These are phyloP conservation scores for Idris sp. DNA, from an alignment of 1,140 invertebrate genomes.

Conservation along the genomic window DNA sequence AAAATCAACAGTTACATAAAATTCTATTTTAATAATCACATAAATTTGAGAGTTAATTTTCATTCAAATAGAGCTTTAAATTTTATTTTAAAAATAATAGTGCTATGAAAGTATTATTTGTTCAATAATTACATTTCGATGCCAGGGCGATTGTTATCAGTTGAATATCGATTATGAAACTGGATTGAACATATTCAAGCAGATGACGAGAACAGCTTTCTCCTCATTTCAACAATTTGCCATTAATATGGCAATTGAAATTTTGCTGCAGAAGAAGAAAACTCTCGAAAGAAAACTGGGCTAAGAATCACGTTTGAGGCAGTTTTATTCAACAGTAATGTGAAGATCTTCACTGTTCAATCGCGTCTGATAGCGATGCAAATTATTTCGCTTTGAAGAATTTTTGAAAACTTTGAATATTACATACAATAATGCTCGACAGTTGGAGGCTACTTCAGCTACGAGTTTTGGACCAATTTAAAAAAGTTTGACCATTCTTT, in stretches of 20 bases:
- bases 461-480: constrained; percentile 22
- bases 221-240: constrained; percentile 52
- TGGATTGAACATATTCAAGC: constrained; percentile 50
- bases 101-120: constrained; percentile 1
- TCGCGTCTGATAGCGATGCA: constrained; percentile 47
- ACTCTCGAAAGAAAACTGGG: constrained; percentile 52
- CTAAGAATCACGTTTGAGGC: constrained; percentile 47
- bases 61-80: too few relatives aligned
- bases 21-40: too few relatives aligned
- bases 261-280: constrained; percentile 38
- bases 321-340: constrained; percentile 47
- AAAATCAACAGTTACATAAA: too few relatives aligned
- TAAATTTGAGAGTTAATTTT: too few relatives aligned
- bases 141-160: constrained; percentile 33
- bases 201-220: constrained; percentile 11
- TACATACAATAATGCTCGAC: constrained; percentile 33
- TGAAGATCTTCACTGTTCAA: constrained; percentile 40
- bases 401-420: constrained; percentile 48
- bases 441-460: too few relatives aligned
- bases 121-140: constrained; percentile 23
- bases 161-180: constrained; percentile 40
- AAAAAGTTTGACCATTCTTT: too few relatives aligned
- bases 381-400: constrained; percentile 48
- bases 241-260: constrained; percentile 57
- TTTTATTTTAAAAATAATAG: constrained; percentile 17